A percentile compares a stretch with the other conserved stretches of the same genome.
phyloP scores from a whole-genome alignment of 2,888 invertebrate genomes.

The Poecilus cupreus region DNA sequence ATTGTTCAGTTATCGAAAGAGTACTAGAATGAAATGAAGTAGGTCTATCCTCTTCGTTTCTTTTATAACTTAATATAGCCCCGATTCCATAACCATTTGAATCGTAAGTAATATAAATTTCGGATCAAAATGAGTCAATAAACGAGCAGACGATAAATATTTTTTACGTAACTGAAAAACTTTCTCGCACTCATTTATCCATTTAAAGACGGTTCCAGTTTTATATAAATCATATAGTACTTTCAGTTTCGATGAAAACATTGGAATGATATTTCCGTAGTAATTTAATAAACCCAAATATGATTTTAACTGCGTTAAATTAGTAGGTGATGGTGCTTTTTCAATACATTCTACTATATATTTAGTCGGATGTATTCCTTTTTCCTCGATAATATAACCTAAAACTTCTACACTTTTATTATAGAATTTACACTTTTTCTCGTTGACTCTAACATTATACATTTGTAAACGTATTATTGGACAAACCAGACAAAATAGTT shows the following conservation, averaged over 20 bases:
- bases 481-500: no score
- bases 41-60: slow-evolving; percentile 58
- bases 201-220: background rate
- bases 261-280: background rate
- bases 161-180: background rate
- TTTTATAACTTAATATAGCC: background rate
- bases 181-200: background rate
- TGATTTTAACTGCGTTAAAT: background rate
- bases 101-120: background rate
- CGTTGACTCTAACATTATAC: slow-evolving; percentile 63
- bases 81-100: background rate
- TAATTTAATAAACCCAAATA: background rate
- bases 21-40: slow-evolving; percentile 61
- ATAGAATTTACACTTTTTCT: slow-evolving; percentile 63
- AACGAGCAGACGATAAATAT: background rate
- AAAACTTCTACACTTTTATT: slow-evolving; percentile 62
- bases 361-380: slow-evolving; percentile 19
- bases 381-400: slow-evolving; percentile 62
- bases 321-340: background rate
- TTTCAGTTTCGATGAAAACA: background rate
- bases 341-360: background rate
- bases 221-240: background rate
- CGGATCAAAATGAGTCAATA: background rate
- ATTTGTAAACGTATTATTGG: no score
- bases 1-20: slow-evolving; percentile 49